Evolutionary conservation across 2,113 vertebrate species (phyloP).

Genomic region (Percina caprodes): DNA sequence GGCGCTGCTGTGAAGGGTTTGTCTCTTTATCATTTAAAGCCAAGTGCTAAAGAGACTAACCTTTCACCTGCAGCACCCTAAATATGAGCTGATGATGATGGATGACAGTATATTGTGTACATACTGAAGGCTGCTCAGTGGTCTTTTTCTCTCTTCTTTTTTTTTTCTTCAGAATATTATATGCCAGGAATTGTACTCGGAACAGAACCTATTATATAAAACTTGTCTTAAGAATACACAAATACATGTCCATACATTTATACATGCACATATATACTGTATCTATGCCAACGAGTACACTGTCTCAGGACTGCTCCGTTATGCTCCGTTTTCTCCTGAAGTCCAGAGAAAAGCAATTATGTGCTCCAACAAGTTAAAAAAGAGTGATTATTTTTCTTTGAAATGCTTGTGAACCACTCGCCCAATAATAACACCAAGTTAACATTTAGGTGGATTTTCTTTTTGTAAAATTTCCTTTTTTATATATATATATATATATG

Average conservation of each 20-base stretch:
- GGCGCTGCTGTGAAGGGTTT: not conserved
- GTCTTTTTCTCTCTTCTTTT: constrained; percentile 19
- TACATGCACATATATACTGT: not conserved
- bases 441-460: constrained; percentile 39
- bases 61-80: constrained; percentile 18
- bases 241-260: constrained; percentile 7
- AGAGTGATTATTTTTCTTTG: not conserved
- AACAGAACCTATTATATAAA: constrained; percentile 8
- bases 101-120: constrained; percentile 34
- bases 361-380: constrained; percentile 32
- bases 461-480: constrained; percentile 66
- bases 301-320: constrained; percentile 62
- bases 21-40: constrained; percentile 10
- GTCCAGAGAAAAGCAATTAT: constrained; percentile 19
- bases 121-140: constrained; percentile 44
- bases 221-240: constrained; percentile 16
- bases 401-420: constrained; percentile 26
- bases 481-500: not conserved
- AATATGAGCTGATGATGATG: constrained; percentile 19
- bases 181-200: constrained; percentile 24
- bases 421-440: constrained; percentile 35
- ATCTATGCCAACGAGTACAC: constrained; percentile 48
- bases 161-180: constrained; percentile 4
- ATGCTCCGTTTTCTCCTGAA: constrained; percentile 15
- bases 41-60: constrained; percentile 40